These are phyloP conservation scores for Frieseomelitta varia DNA, from an alignment of 1,140 invertebrate species.

Conservation along the genomic window DNA sequence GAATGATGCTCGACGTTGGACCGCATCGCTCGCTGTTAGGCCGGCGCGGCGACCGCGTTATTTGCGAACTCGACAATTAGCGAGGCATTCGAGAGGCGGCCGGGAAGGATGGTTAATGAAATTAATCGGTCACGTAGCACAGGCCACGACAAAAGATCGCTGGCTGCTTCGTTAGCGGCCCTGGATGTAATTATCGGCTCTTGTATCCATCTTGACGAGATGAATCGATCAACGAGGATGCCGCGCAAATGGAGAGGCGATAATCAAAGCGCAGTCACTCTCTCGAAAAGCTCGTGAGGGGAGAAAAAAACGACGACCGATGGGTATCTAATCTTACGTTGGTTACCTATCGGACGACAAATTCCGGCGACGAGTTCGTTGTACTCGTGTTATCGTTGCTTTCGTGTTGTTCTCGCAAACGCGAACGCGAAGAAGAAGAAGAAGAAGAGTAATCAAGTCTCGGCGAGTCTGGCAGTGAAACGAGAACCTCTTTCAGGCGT, in stretches of 20 bases:
- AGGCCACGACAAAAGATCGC: constrained; percentile 32
- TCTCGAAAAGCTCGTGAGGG: too few relatives aligned
- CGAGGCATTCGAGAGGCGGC: constrained; percentile 3
- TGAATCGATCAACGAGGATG: constrained; percentile 8
- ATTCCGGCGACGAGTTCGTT: neutral
- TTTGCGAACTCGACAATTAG: constrained; percentile 33
- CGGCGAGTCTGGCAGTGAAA: neutral
- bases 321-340: neutral
- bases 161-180: constrained; percentile 20
- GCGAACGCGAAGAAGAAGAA: neutral
- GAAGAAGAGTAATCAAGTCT: neutral
- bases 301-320: neutral
- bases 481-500: neutral
- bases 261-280: neutral
- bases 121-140: constrained; percentile 37
- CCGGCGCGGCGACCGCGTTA: neutral
- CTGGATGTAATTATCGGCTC: constrained; percentile 30
- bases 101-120: constrained; percentile 25
- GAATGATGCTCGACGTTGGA: neutral
- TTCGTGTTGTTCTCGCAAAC: neutral
- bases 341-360: neutral
- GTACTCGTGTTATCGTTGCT: neutral
- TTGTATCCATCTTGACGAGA: constrained; percentile 17
- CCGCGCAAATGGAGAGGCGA: neutral
- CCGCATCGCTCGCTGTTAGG: neutral